These are phyloP conservation scores for Muntiacus reevesi DNA, from an alignment of 2,113 vertebrate genomes.

Conservation along the genomic window DNA sequence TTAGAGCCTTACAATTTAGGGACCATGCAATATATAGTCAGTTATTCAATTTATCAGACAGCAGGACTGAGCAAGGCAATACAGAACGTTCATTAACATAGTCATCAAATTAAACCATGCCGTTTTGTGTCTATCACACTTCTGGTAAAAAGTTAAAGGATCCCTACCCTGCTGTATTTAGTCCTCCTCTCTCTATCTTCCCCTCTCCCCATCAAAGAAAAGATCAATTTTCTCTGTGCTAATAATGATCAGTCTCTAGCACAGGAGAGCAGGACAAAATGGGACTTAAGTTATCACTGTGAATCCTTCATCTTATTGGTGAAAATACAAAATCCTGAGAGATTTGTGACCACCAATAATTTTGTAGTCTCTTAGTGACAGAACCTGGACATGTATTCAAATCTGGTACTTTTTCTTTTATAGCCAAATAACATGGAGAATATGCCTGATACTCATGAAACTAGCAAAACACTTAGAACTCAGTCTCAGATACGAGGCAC, in stretches of 20 bases:
- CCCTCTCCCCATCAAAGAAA: rapidly evolving
- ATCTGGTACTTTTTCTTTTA: neutral
- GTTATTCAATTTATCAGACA: neutral
- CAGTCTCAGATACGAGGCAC: neutral
- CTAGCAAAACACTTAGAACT: neutral
- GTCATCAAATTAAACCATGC: neutral
- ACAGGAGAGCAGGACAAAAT: neutral
- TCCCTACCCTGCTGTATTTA: neutral
- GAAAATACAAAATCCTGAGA: neutral
- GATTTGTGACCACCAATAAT: neutral
- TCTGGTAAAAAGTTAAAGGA: neutral
- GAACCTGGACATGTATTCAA: neutral
- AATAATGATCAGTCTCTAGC: neutral
- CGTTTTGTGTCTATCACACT: neutral
- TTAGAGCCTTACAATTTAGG: neutral
- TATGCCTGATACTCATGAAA: neutral
- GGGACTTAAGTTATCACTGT: neutral
- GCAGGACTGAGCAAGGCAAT: neutral
- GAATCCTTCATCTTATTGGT: neutral
- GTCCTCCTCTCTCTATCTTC: rapidly evolving
- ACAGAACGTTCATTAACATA: neutral
- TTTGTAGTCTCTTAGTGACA: neutral
- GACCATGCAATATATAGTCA: neutral
- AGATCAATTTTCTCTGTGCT: neutral
- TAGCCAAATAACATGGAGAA: neutral